Evolutionary conservation across 1,140 invertebrate species (phyloP), one percentile per base, ranked within the genome.

Genomic region (Drosophila littoralis): DNA sequence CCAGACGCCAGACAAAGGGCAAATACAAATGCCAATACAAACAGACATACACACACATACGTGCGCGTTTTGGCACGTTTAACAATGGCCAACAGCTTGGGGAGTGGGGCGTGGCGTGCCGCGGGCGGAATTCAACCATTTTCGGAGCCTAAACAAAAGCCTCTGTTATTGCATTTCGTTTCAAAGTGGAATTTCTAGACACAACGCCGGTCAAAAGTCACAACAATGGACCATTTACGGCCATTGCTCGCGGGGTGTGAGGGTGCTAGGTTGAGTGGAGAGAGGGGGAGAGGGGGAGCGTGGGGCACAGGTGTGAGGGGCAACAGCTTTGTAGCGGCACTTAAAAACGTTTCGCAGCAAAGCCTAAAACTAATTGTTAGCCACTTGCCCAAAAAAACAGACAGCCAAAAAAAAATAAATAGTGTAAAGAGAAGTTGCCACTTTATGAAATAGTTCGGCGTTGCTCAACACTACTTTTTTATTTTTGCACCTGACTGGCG

Each of bases 361-460:
- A 28, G 61, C 48, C 48, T 9, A 59, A 59, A 64, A 64, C 61
- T 64, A 64, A 64, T 64, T 64, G 61, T 52, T 64, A 38, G 60
- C 48, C 48, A 40, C 22, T 48, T 50, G 43, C n/a, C 45, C 10
- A 59, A 45, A 59, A 59, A 61, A 61, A 17, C 15, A 15, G 7
- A 22, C 13, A 55, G 15, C 22, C 22, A 22, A 58, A 22, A 36
- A 57, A 22, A 57, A 22, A n/a, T 32, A 32, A 59, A 17, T 15
- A 46, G 13, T 9, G 2, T 10, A 1, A 33, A 35, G 9, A 13
- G 45, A 48, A 35, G 38, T 50, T 38, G 42, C 43, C 45, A 61
- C 33, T 32, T 61, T 61, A 61, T 61, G 59, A 61, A 61, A 61
- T 48, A 61, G 59, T 61, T 61, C 13, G 10, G 33, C n/a, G 13